Percentiles rank a stretch among this genome's conserved stretches.
These are phyloP conservation scores for Empidonax traillii DNA, from an alignment of 2,113 vertebrate genomes.

Conservation along the genomic window DNA sequence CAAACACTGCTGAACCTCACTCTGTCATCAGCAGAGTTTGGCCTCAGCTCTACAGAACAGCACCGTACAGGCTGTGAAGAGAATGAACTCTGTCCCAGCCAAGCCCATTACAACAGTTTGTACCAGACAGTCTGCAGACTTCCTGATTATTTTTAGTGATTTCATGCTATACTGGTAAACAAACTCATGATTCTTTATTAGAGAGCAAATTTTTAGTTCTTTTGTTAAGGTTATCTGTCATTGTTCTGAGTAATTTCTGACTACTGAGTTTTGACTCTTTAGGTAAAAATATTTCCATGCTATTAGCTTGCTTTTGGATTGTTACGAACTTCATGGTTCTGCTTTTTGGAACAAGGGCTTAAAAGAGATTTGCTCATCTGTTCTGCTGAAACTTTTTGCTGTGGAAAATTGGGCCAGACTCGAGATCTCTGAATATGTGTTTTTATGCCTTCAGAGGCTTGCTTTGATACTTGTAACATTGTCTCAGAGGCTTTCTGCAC, in stretches of 20 bases:
- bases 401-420: not conserved
- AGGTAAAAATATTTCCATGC: not conserved
- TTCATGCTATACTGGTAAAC: not conserved
- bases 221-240: not conserved
- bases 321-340: not conserved
- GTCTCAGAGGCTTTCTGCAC: not conserved
- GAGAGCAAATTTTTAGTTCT: not conserved
- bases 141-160: not conserved
- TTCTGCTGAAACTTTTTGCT: not conserved
- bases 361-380: not conserved
- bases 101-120: not conserved
- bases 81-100: not conserved
- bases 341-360: not conserved
- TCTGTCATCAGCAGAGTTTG: rapidly evolving
- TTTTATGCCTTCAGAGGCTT: not conserved
- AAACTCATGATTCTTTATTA: not conserved
- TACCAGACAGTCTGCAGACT: not conserved
- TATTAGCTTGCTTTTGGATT: not conserved
- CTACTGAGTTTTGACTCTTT: not conserved
- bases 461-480: not conserved
- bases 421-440: not conserved
- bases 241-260: not conserved
- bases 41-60: rapidly evolving
- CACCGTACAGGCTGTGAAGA: rapidly evolving
- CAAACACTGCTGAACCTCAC: not conserved